Base-by-base conservation (phyloP, 1,140 invertebrate species). In the Epicauta chinensis region DNA sequence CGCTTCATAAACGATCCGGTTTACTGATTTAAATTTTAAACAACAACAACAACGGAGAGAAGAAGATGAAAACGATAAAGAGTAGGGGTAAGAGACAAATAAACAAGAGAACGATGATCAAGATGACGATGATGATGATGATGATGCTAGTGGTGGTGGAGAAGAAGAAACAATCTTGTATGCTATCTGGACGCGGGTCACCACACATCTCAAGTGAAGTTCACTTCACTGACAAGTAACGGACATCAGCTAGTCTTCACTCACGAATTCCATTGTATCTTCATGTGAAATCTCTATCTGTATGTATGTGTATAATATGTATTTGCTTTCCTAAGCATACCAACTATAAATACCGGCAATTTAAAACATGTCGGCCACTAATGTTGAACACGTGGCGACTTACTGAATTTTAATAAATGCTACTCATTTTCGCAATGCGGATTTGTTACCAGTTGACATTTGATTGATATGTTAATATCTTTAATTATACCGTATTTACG, bases 241-340 rank as follows among this genome's bases (percentile, higher is more conserved):
- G 51, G 51, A 53, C 51, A 53, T 47, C 42, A 53, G 51, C 44
- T 32, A 53, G 51, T 53, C 51, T 53, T 61, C 59, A 59, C 61
- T 63, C 61, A 63, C 61, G 61, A 63, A 61, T 63, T 63, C 59
- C 61, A 58, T 61, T 59, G 61, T 61, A 63, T 63, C 61, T 63
- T 54, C 50, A 63, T 63, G 61, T 60, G 61, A 63, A 63, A 60
- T 63, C 61, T 61, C 53, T 56, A 61, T 63, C 56, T 61, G 47
- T 55, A 23, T 23, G 7, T 23, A 7, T 23, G 23, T 23, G 23
- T 23, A 7, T 23, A n/a, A 0, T 23, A 23, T 23, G 23, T 23
- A 2, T 3, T 23, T 63, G 55, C 56, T 59, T 63, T 61, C 60
- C 53, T 54, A 57, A 53, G 54, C 58, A 54, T 60, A 55, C 55